Evolutionary conservation across 1,140 invertebrate genomes (phyloP), one percentile per base, ranked within the genome.

Genomic region (Drosophila neocordata): DNA sequence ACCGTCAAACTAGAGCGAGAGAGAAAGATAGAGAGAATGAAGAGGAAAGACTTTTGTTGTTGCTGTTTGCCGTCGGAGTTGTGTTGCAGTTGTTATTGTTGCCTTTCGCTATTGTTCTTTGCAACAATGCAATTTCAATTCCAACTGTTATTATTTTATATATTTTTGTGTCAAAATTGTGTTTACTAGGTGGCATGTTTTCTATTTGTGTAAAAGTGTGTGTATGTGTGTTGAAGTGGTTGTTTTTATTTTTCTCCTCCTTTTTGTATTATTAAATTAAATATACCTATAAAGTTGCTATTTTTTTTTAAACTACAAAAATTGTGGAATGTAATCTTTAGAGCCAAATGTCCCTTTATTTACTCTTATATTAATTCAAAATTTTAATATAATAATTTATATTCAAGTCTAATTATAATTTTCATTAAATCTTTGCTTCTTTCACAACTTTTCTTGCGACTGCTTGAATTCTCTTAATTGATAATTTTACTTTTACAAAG

Each of bases 71-170:
- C 27, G 27, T 31, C 7, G 7, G 27, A 31, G 27, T 31, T 61
- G 52, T 73, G 44, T 64, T 72, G 35, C 48, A 20, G 38, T 15
- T 38, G 38, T 61, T 34, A 34, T 13, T 48, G 20, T 67, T 62
- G 9, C 48, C 31, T 35, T 61, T 12, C 71, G 48, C 65, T 66
- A 63, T 65, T 53, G 18, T 65, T 35, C 27, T 73, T 48, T 73
- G 48, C 48, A 44, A 73, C 70, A 73, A 44, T 69, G 37, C 58
- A 69, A 70, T 77, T 76, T 77, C 60, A 37, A 70, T 77, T 76
- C 60, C 64, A 76, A 69, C 64, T 74, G 72, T 63, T 63, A 76
- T 62, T 63, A 63, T 56, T 57, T 65, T 77, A 41, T 65, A 41
- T 22, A 62, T 77, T 56, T 78, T 35, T 9, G 8, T 56, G 13